Percentiles rank a stretch among this genome's conserved stretches.
Evolutionary conservation across 2,888 invertebrate species (phyloP).

Genomic region (Esperia sulphurella): DNA sequence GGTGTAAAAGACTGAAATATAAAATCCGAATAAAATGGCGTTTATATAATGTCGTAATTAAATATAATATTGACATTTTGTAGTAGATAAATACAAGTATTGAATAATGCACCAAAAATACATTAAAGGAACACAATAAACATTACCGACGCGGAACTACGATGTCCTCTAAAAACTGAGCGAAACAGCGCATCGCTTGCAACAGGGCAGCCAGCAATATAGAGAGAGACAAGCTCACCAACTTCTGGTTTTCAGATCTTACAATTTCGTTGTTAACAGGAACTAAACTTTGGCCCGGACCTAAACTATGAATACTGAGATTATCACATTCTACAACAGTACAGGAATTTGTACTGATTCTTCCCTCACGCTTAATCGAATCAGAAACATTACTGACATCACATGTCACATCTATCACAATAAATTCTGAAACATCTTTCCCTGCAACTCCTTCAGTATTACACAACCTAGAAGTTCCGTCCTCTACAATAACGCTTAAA

Average conservation of each 20-base stretch:
- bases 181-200: slow-evolving; percentile 81
- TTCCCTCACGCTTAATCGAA: slow-evolving; percentile 29
- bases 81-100: slow-evolving; percentile 43
- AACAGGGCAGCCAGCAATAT: slow-evolving; percentile 80
- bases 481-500: slow-evolving; percentile 46
- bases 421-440: slow-evolving; percentile 47
- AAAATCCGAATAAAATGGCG: slow-evolving; percentile 35
- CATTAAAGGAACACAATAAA: slow-evolving; percentile 41
- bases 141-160: slow-evolving; percentile 69
- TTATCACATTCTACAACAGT: slow-evolving; percentile 51
- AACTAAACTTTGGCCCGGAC: slow-evolving; percentile 61
- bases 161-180: slow-evolving; percentile 80
- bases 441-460: slow-evolving; percentile 25
- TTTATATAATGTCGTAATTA: slow-evolving; percentile 54
- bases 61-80: slow-evolving; percentile 60
- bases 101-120: slow-evolving; percentile 60
- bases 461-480: slow-evolving; percentile 26
- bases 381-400: slow-evolving; percentile 48
- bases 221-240: slow-evolving; percentile 80
- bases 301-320: slow-evolving; percentile 53
- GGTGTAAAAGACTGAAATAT: neutral
- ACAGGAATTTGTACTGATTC: slow-evolving; percentile 48
- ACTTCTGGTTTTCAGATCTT: slow-evolving; percentile 63
- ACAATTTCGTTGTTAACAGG: slow-evolving; percentile 71
- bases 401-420: slow-evolving; percentile 71